These are phyloP conservation scores for Gulo gulo DNA, from an alignment of 2,113 vertebrate genomes.

Conservation along the genomic window DNA sequence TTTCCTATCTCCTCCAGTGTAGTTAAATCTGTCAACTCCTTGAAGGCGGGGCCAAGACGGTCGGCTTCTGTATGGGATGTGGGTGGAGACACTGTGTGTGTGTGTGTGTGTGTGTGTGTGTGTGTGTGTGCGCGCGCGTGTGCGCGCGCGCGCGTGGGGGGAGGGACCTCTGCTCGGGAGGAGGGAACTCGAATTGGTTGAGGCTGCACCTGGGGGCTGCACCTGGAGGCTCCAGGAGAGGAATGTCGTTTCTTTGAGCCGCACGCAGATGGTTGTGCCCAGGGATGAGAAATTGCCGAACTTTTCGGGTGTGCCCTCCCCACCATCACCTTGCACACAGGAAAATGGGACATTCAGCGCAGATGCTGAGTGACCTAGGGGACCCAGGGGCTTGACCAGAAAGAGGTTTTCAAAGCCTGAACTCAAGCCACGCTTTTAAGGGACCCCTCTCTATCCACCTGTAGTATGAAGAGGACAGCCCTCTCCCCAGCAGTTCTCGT, in stretches of 20 bases:
- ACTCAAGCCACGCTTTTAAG: background rate
- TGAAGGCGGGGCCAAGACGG: background rate
- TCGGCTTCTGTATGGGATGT: background rate
- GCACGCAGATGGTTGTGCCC: background rate
- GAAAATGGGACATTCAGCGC: background rate
- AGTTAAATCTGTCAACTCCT: background rate
- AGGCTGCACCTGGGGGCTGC: background rate
- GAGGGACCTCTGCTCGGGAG: background rate
- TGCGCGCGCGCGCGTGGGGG: background rate
- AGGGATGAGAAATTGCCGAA: background rate
- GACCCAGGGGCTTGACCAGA: background rate
- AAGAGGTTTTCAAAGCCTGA: background rate
- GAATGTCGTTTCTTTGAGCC: background rate
- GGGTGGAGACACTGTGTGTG: background rate
- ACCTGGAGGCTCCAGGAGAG: background rate
- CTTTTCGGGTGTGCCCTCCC: background rate
- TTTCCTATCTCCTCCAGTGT: background rate
- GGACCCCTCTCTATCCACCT: background rate
- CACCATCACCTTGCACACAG: background rate
- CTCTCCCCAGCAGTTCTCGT: background rate
- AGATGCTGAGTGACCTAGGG: background rate
- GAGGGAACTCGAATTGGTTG: background rate
- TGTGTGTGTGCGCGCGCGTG: background rate
- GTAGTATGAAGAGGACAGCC: background rate
- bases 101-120: too few relatives aligned